Conservation (phyloP, 1,140 invertebrate species). For the Platorchestia sp. region DNA sequence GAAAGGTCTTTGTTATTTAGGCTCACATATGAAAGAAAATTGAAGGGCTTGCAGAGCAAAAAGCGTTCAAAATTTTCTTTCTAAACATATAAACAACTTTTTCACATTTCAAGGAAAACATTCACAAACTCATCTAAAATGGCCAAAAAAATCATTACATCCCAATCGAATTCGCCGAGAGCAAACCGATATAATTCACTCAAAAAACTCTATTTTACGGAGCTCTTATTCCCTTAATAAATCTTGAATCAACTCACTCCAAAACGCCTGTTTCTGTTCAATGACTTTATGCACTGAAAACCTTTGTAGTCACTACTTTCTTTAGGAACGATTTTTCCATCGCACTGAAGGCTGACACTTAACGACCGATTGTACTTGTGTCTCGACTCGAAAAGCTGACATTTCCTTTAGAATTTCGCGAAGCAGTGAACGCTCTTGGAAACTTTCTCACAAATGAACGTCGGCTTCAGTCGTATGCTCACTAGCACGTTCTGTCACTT, state of each 20-base stretch:
- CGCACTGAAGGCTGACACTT: background rate
- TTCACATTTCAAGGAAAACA: too few relatives aligned
- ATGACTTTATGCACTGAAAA: background rate
- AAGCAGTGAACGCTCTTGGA: background rate
- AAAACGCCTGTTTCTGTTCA: background rate
- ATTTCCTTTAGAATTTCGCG: background rate
- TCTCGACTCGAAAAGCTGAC: background rate
- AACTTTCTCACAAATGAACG: background rate
- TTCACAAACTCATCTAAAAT: too few relatives aligned
- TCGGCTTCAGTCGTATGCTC: background rate
- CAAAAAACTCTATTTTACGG: background rate
- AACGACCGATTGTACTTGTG: conserved; percentile 6
- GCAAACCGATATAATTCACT: background rate
- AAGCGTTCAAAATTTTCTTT: too few relatives aligned
- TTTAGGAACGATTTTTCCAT: background rate
- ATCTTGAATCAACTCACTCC: background rate
- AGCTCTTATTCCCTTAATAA: background rate
- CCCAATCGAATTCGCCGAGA: too few relatives aligned
- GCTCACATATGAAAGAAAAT: too few relatives aligned
- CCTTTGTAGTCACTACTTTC: background rate
- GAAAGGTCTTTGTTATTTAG: too few relatives aligned
- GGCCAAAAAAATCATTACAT: too few relatives aligned
- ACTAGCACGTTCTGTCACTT: too few relatives aligned
- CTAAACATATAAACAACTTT: too few relatives aligned
- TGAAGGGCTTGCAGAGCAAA: too few relatives aligned